A percentile compares a stretch with the other conserved stretches of the same genome.
Evolutionary conservation across 2,797 vertebrate genomes (phyloP).

Genomic region (Ptychobarbus kaznakovi): DNA sequence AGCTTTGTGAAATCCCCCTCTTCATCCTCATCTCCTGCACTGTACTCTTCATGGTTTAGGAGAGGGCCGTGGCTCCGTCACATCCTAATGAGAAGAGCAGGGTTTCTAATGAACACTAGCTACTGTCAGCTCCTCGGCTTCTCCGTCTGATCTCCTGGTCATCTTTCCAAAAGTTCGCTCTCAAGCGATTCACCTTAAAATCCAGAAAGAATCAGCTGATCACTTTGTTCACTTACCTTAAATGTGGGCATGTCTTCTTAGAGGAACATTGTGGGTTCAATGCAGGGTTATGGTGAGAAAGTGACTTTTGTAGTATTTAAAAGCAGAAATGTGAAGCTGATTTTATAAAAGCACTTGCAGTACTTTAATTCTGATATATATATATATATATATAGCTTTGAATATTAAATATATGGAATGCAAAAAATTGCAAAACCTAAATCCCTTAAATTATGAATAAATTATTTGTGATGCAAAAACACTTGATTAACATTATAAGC

Average conservation of each 20-base stretch:
- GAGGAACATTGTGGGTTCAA: background rate
- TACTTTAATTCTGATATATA: background rate
- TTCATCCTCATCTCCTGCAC: slow-evolving; percentile 4
- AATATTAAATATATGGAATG: background rate
- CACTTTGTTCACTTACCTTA: background rate
- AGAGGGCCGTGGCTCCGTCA: slow-evolving; percentile 7
- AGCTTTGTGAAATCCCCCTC: slow-evolving; percentile 21
- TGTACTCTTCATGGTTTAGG: background rate
- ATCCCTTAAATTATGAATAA: background rate
- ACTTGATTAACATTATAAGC: background rate
- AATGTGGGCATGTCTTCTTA: background rate
- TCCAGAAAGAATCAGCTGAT: background rate
- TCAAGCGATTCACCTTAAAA: background rate
- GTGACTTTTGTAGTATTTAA: background rate
- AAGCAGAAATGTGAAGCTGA: background rate
- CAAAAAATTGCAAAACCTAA: background rate
- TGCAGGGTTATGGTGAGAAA: background rate
- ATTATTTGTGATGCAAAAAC: background rate
- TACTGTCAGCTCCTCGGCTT: background rate
- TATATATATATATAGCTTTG: too few species aligned
- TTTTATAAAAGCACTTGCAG: background rate
- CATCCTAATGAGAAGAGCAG: background rate
- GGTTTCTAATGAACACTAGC: background rate
- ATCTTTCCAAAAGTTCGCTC: background rate
- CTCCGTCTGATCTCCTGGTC: background rate